Base-by-base conservation (phyloP, 2,797 vertebrate genomes). In the Acanthurus tractus region DNA sequence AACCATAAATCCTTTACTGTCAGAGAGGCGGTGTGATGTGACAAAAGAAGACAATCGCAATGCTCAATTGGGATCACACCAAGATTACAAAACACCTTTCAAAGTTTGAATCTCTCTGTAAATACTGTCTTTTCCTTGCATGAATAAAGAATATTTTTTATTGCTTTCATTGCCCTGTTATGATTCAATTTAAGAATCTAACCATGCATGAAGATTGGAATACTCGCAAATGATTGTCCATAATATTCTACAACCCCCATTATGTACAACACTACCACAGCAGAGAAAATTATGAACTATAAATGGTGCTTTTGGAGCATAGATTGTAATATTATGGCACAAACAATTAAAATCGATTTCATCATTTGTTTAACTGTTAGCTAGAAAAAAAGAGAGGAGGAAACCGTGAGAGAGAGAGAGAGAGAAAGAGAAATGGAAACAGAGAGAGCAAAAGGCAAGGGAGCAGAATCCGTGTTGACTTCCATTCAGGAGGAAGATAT, bases 1-100 rank as follows among this genome's bases (percentile, higher is more conserved):
- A 97, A 98, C 97, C 96, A 98, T 98, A 98, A 98, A 98, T 99
- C 97, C 96, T 98, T 96, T 96, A 96, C 96, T 96, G 97, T 96
- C 96, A 96, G 92, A 94, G 94, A 96, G 80, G 89, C 95, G 90
- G 96, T 95, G 95, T 95, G 96, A 96, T 84, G 88, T 90, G 96
- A 97, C 95, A 96, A 97, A 97, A 97, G 96, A 94, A 96, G 96
- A 89, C 89, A 82, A 86, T 87, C 56, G 76, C 59, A 70, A 80
- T 70, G 82, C 86, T 90, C 83, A 87, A 89, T 90, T 89, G 89
- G 83, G 86, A 91, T 91, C 84, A 85, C 80, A 68, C 48, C 49
- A 72, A 80, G 87, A 84, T 73, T 54, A 85, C 78, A 88, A 84
- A 82, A 85, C 85, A 83, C 78, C 57, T 52, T 67, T 62, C 79